phyloP scores from a whole-genome alignment of 2,797 vertebrate genomes.

The Nannoperca obscura region DNA sequence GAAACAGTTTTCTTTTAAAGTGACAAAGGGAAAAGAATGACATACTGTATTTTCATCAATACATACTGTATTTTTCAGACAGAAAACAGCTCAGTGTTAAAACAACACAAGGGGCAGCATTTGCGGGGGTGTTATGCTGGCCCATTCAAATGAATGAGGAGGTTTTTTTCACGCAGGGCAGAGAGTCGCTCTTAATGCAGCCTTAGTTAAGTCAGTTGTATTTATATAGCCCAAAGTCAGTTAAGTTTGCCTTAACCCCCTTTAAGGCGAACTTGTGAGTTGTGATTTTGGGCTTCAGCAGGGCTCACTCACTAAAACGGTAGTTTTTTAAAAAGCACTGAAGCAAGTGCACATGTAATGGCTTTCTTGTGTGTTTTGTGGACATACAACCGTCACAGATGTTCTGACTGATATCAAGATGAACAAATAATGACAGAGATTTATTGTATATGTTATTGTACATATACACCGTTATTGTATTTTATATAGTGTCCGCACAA shows the following conservation, averaged over 20 bases:
- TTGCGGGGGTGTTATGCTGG: not conserved
- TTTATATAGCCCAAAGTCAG: not conserved
- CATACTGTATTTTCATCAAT: not conserved
- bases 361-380: not conserved
- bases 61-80: not conserved
- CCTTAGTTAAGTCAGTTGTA: not conserved
- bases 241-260: not conserved
- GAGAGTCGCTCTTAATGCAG: too few species aligned
- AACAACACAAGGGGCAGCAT: not conserved
- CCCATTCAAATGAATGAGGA: too few species aligned
- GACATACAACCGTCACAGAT: not conserved
- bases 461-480: constrained; percentile 2
- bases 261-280: too few species aligned
- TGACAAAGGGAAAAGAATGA: not conserved
- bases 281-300: not conserved
- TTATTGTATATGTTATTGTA: too few species aligned
- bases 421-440: not conserved
- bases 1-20: too few species aligned
- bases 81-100: not conserved
- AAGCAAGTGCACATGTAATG: not conserved
- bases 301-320: not conserved
- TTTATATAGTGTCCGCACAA: constrained; percentile 19
- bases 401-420: constrained; percentile 8
- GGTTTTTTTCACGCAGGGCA: too few species aligned
- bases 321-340: not conserved